Evolutionary conservation across 2,113 vertebrate species (phyloP), one percentile per base, ranked within the genome.

Genomic region (Sinocyclocheilus maitianheensis): DNA sequence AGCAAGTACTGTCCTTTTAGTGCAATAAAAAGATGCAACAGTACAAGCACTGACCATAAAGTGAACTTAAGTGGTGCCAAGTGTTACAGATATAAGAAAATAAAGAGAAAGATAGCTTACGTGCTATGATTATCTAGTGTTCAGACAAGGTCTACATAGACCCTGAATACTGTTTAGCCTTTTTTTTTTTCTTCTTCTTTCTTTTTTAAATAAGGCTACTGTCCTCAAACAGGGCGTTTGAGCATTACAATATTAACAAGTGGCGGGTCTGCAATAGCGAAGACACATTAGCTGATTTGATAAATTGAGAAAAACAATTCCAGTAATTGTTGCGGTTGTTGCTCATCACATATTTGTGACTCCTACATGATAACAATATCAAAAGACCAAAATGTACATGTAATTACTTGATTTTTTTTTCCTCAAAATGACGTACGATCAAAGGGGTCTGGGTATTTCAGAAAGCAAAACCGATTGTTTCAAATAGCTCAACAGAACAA

Each of bases 21-120:
- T 92, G 89, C 87, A 89, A 90, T 82, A 85, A 69, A 63, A 86
- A 88, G 69, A 87, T 84, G 76, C 46, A 85, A 58, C 88, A 89
- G 84, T 90, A 80, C 48, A 71, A 43, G 69, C 58, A 77, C 80
- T 83, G 75, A 83, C 62, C 58, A 77, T 24, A 37, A 85, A 65
- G 76, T 80, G 34, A 77, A 55, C 30, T 34, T 24, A 84, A 76
- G 80, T 26, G 46, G 83, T 30, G 58, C 69, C 67, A 84, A 34
- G 46, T 84, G 77, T 84, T 69, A 67, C 76, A 75, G 53, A 71
- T 18, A 0, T 16, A 40, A 37, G 55, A 51, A 78, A 80, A 75
- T 62, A 77, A 51, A 67, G 4, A 79, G 18, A 77, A 81, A 18
- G 65, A 79, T 85, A 88, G 83, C 85, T 85, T 88, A 83, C 14